A percentile compares a stretch with the other conserved stretches of the same genome.
These are phyloP conservation scores for Acanthosepion pharaonis DNA, from an alignment of 2,888 invertebrate species.

Conservation along the genomic window DNA sequence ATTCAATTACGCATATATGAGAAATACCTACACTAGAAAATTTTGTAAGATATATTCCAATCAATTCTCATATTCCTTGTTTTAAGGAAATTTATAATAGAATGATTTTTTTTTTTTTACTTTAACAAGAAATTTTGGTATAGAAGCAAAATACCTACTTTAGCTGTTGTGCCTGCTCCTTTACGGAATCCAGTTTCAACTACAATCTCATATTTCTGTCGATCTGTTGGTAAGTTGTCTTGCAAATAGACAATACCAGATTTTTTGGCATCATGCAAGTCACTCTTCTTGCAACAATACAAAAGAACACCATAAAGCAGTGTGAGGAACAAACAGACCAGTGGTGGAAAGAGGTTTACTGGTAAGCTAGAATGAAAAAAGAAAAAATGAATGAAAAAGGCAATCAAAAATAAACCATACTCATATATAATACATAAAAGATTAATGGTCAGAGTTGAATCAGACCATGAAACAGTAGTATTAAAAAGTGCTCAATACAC, in stretches of 20 bases:
- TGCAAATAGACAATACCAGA: slow-evolving; percentile 67
- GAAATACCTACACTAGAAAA: too few species aligned
- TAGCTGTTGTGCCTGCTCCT: slow-evolving; percentile 74
- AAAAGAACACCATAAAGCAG: slow-evolving; percentile 65
- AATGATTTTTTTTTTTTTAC: too few species aligned
- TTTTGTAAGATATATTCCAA: too few species aligned
- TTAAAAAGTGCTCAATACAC: background rate
- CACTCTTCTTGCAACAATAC: slow-evolving; percentile 62
- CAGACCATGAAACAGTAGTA: too few species aligned
- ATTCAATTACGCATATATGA: too few species aligned
- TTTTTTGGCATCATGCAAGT: slow-evolving; percentile 65
- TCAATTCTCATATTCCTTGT: too few species aligned
- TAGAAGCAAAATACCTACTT: slow-evolving; percentile 59
- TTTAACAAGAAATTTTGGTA: background rate
- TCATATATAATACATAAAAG: background rate
- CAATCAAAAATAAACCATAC: too few species aligned
- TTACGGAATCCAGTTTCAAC: slow-evolving; percentile 72
- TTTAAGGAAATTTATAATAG: too few species aligned
- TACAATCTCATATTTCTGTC: slow-evolving; percentile 72
- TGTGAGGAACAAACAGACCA: slow-evolving; percentile 61
- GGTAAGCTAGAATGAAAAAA: slow-evolving; percentile 59
- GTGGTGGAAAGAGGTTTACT: slow-evolving; percentile 65
- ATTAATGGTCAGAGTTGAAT: too few species aligned
- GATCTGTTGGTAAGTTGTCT: slow-evolving; percentile 70
- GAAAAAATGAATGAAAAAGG: background rate